Evolutionary conservation across 1,140 invertebrate genomes (phyloP).

Genomic region (Physella acuta): DNA sequence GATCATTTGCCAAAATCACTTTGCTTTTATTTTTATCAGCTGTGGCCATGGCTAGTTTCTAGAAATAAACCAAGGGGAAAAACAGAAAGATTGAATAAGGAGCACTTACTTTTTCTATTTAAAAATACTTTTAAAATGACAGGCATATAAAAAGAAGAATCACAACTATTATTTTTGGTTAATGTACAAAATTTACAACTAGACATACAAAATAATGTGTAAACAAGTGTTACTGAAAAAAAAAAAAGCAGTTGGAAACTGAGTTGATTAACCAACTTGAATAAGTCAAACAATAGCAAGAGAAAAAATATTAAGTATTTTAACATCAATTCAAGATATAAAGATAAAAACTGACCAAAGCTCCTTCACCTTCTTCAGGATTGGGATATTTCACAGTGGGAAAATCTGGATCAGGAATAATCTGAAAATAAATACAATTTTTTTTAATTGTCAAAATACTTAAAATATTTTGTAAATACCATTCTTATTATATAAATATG

Average conservation of each 20-base stretch:
- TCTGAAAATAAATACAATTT: conserved; percentile 63
- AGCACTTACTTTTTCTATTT: too few relatives aligned
- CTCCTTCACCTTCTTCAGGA: conserved; percentile 93
- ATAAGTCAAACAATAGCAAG: not conserved
- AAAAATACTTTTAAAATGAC: too few relatives aligned
- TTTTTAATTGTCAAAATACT: not conserved
- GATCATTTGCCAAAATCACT: conserved; percentile 95
- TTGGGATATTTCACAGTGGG: conserved; percentile 96
- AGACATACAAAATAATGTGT: not conserved
- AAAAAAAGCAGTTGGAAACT: not conserved
- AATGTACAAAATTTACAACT: too few relatives aligned
- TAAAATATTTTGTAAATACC: not conserved
- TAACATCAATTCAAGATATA: too few relatives aligned
- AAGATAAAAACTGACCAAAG: conserved; percentile 65
- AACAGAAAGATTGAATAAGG: not conserved
- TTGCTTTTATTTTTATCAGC: conserved; percentile 73
- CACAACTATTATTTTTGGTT: too few relatives aligned
- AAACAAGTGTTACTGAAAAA: not conserved
- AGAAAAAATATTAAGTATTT: not conserved
- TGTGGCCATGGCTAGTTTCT: conserved; percentile 79
- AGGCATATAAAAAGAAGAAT: too few relatives aligned
- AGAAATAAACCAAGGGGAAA: not conserved
- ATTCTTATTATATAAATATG: too few relatives aligned
- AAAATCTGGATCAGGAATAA: conserved; percentile 92
- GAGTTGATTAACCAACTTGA: not conserved